Evolutionary conservation across 53 echinoderm and acorn worm genomes (phyloP), one percentile per base, ranked within the genome.

Genomic region (Pentamera pediparva): DNA sequence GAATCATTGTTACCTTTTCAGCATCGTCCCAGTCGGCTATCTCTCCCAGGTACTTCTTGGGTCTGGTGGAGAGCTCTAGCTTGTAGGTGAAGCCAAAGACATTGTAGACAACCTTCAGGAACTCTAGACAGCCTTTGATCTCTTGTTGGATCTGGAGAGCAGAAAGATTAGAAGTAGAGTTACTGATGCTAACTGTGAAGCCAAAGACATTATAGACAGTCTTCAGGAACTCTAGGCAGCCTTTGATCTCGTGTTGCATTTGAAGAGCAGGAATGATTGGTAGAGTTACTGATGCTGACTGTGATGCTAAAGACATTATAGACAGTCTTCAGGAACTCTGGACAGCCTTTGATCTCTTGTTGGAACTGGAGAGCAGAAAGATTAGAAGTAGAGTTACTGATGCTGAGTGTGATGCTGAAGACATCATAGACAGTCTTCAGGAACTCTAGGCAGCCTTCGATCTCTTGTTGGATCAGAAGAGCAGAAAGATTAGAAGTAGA

Each of bases 41-140:
- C 7, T 98, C 98, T 29, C 98, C 98, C 2, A 98, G 70, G 61
- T 50, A 98, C 21, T 88, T 92, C 84, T 98, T 83, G 10, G 98
- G 98, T 20, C 98, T 79, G 28, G 98, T 98, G 17, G 98, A 91
- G 31, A 98, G 83, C 34, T 34, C 85, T 13, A 98, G 79, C 70
- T 88, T 83, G 76, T 91, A 98, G 45, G 86, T 92, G 77, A 98
- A 98, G 56, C 98, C 92, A 71, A 98, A 86, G 9, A 85, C 75
- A 33, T 41, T 69, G 50, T 98, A 98, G 25, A 92, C 92, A 32
- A 67, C 13, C 69, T 85, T 64, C 39, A 98, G 32, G 77, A 98
- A 98, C 4, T 98, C 92, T 51, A 98, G 78, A 74, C 87, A 87
- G 26, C 91, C 92, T 4, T n/a, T 35, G 15, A 92, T 98, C 76